Evolutionary conservation across 1,140 invertebrate genomes (phyloP).

Genomic region (Microvelia longipes): DNA sequence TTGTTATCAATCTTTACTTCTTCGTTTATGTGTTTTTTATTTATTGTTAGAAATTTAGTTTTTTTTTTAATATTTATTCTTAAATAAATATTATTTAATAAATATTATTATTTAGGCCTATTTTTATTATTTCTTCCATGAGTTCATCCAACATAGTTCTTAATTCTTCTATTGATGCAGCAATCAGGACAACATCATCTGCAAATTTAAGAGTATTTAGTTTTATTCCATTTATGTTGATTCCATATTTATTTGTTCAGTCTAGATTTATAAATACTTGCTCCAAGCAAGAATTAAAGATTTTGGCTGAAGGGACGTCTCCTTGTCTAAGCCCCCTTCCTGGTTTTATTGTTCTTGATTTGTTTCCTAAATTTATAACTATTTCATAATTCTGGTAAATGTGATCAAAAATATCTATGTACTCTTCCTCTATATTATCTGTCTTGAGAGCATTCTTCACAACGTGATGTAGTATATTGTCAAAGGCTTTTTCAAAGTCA

Average conservation of each 20-base stretch:
- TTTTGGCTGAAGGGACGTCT: neutral
- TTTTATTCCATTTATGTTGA: neutral
- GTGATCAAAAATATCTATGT: neutral
- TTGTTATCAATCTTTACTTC: neutral
- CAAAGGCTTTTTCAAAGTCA: slow-evolving; percentile 2
- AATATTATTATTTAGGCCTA: neutral
- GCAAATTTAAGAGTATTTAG: neutral
- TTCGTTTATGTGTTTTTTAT: neutral
- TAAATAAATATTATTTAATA: neutral
- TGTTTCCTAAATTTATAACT: neutral
- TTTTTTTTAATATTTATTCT: no score
- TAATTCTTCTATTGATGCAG: neutral
- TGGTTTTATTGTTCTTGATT: neutral
- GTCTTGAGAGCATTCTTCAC: neutral
- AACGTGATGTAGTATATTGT: neutral
- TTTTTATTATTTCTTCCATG: neutral
- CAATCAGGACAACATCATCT: neutral
- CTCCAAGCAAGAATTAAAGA: neutral
- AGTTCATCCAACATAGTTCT: neutral
- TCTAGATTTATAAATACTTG: neutral
- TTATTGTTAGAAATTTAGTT: neutral
- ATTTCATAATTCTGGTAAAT: neutral
- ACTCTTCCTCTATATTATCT: neutral
- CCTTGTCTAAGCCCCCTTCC: neutral
- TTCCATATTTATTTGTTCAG: neutral